These are phyloP conservation scores for Pyrrhia umbra DNA, from an alignment of 2,888 invertebrate species.

Conservation along the genomic window DNA sequence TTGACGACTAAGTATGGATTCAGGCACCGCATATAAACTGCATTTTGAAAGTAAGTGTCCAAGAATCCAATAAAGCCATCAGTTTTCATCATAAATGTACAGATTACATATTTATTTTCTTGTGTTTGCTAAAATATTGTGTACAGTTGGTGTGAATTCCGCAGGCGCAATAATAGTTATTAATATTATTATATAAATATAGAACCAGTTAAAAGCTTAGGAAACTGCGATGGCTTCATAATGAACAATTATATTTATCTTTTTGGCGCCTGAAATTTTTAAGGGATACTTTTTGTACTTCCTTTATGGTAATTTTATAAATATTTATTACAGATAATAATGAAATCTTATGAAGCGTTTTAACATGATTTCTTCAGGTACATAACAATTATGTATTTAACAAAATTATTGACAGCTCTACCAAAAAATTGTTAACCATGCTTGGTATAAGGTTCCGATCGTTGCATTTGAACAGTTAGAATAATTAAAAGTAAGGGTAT, in stretches of 20 bases:
- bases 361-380: constrained; percentile 35
- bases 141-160: constrained; percentile 29
- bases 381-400: constrained; percentile 54
- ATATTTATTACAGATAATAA: constrained; percentile 31
- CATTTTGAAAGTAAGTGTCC: not conserved
- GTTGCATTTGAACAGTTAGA: constrained; percentile 59
- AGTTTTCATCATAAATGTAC: constrained; percentile 19
- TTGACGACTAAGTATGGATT: not conserved
- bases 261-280: constrained; percentile 30
- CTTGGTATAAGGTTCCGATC: constrained; percentile 65
- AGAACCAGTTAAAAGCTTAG: constrained; percentile 51
- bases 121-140: constrained; percentile 28
- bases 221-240: constrained; percentile 44
- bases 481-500: constrained; percentile 56
- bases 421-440: constrained; percentile 68
- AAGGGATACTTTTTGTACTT: constrained; percentile 18
- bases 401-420: constrained; percentile 67
- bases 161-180: constrained; percentile 49
- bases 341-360: constrained; percentile 35
- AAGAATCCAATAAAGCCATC: not conserved
- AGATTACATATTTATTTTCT: constrained; percentile 17
- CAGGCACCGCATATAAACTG: not conserved
- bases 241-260: constrained; percentile 16
- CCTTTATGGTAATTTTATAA: constrained; percentile 20
- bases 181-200: constrained; percentile 20